phyloP scores from a whole-genome alignment of 2,113 vertebrate species.

The Scopus umbretta region DNA sequence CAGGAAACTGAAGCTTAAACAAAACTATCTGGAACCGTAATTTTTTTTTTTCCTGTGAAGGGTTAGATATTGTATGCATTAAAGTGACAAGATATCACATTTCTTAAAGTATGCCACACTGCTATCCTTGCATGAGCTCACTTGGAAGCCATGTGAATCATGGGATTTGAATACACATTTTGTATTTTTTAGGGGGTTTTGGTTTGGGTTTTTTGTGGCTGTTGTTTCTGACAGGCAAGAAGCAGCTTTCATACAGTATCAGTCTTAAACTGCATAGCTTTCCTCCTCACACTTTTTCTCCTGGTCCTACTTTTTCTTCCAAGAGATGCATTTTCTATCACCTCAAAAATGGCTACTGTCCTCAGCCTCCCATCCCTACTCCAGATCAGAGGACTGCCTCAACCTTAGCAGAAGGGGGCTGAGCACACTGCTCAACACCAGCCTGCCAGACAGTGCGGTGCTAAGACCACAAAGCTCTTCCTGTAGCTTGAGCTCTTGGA shows the following conservation, averaged over 20 bases:
- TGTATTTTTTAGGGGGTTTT: not conserved
- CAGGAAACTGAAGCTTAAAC: not conserved
- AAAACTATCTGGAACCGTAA: not conserved
- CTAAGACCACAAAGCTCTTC: not conserved
- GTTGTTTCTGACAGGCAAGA: not conserved
- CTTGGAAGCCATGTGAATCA: not conserved
- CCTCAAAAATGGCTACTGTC: too few species aligned
- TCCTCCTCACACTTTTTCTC: not conserved
- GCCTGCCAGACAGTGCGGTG: fast-evolving
- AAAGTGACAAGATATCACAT: not conserved
- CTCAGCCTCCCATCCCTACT: fast-evolving
- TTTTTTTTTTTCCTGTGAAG: not conserved
- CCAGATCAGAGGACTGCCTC: not conserved
- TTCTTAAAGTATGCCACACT: not conserved
- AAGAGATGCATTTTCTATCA: not conserved
- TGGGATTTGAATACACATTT: not conserved
- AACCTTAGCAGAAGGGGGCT: not conserved
- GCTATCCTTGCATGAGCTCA: not conserved
- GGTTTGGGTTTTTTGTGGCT: not conserved
- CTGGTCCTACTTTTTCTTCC: not conserved
- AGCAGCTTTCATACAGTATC: not conserved
- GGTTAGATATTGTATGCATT: not conserved
- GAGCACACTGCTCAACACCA: fast-evolving
- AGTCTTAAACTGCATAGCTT: not conserved
- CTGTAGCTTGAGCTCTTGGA: not conserved